Evolutionary conservation across 2,113 vertebrate genomes (phyloP), one percentile per base, ranked within the genome.

Genomic region (Corythoichthys intestinalis): DNA sequence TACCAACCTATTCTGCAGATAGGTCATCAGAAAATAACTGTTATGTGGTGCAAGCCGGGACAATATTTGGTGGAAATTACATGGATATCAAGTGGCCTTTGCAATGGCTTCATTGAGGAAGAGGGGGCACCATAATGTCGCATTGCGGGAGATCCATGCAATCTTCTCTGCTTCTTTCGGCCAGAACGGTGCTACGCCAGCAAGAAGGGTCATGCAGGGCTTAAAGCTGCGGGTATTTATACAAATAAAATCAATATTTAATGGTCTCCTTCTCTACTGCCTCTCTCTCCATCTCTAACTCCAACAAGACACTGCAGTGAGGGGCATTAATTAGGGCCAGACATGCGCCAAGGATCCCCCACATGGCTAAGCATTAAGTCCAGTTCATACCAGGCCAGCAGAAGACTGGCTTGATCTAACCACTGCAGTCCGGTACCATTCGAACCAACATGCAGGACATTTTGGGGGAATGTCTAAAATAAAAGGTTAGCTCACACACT

Each of bases 171-270:
- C 61, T 61, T 78, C 70, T 77, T 65, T 57, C 58, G 70, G 69
- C 73, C 49, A 46, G 17, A 77, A 66, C 35, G 73, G 39, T 69
- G 76, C 66, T 61, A 73, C 66, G 69, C 73, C 15, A 75, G 67
- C 65, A 44, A 72, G 71, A 72, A 54, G 70, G 80, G 81, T 88
- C 86, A 85, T 67, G 66, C 67, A 58, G 69, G 82, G 72, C 71
- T 74, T 82, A 85, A 72, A 74, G 85, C 83, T 87, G 86, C 72
- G 52, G 74, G 76, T 81, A 72, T 88, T 89, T 87, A 89, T 90
- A 86, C 78, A 89, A 90, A 92, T 90, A 83, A 59, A 83, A 89
- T 91, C 89, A 81, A 92, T 91, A 90, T 80, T 76, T 75, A 73
- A 81, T 78, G 76, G 71, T 81, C 64, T 60, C 65, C 37, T 69